Conservation (phyloP, 2,888 invertebrate species). For the Arctia plantaginis region DNA sequence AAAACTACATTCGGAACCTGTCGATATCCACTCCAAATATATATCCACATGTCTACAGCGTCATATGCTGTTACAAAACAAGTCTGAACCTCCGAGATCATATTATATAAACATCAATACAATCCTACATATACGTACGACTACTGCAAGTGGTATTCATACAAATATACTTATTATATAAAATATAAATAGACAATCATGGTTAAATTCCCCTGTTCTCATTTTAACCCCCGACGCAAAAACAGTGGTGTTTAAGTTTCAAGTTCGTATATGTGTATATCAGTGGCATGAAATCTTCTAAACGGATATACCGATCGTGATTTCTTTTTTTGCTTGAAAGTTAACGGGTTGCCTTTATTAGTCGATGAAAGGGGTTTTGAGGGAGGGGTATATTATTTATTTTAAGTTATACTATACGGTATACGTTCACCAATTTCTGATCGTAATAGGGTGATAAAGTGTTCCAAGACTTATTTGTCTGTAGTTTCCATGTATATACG, state of each 20-base stretch:
- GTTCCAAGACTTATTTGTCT: background rate
- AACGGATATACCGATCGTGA: background rate
- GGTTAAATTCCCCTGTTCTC: background rate
- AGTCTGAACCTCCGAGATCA: constrained; percentile 5
- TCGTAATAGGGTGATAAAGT: background rate
- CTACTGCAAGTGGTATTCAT: constrained; percentile 5
- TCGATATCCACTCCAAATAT: constrained; percentile 29
- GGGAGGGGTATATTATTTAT: background rate
- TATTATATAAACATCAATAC: constrained; percentile 2
- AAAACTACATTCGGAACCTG: constrained; percentile 13
- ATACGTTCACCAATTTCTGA: background rate
- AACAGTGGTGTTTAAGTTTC: background rate
- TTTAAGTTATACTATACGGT: background rate
- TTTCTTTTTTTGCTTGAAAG: background rate
- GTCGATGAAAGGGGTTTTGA: background rate
- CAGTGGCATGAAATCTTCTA: no score
- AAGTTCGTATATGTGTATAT: background rate
- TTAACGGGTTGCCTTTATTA: background rate
- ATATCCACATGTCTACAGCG: constrained; percentile 7
- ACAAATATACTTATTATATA: constrained; percentile 9
- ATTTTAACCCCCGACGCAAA: background rate
- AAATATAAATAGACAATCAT: constrained; percentile 8
- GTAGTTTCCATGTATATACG: background rate
- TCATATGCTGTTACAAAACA: constrained; percentile 6
- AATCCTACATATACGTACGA: background rate